Percentiles rank a stretch among this genome's conserved stretches.
phyloP scores from a whole-genome alignment of 2,888 invertebrate species.

The Drosophila algonquin region DNA sequence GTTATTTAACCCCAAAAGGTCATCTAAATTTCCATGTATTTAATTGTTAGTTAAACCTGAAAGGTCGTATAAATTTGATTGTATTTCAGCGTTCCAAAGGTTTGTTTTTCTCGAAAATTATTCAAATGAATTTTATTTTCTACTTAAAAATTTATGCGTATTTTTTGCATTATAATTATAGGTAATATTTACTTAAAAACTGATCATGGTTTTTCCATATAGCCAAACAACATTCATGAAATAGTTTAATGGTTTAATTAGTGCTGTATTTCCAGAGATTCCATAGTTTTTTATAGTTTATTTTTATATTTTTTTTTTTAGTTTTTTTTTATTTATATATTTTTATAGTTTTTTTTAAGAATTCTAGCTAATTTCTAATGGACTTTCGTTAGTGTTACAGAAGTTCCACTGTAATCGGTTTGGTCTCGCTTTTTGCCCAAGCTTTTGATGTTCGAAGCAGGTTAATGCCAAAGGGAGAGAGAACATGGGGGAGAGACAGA shows the following conservation, averaged over 20 bases:
- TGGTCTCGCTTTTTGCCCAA: slow-evolving; percentile 28
- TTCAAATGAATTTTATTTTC: too few species aligned
- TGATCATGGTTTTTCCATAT: too few species aligned
- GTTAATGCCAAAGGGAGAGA: slow-evolving; percentile 64
- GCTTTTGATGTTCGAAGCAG: slow-evolving; percentile 66
- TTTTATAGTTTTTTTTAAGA: too few species aligned
- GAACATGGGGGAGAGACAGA: neutral
- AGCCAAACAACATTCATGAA: too few species aligned
- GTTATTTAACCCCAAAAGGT: neutral
- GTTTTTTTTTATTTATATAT: too few species aligned
- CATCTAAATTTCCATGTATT: neutral
- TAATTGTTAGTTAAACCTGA: neutral
- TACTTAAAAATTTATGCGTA: too few species aligned
- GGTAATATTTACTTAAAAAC: too few species aligned
- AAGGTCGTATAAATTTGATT: neutral
- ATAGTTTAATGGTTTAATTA: too few species aligned
- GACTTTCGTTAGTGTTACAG: neutral
- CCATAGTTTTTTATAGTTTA: neutral
- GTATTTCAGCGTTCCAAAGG: neutral
- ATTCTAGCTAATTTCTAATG: neutral
- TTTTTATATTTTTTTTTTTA: too few species aligned
- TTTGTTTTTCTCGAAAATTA: too few species aligned
- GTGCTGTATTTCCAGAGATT: too few species aligned
- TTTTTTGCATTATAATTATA: too few species aligned
- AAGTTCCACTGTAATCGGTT: slow-evolving; percentile 7